Conservation (phyloP, 1,140 invertebrate species). For the Tribolium castaneum region DNA sequence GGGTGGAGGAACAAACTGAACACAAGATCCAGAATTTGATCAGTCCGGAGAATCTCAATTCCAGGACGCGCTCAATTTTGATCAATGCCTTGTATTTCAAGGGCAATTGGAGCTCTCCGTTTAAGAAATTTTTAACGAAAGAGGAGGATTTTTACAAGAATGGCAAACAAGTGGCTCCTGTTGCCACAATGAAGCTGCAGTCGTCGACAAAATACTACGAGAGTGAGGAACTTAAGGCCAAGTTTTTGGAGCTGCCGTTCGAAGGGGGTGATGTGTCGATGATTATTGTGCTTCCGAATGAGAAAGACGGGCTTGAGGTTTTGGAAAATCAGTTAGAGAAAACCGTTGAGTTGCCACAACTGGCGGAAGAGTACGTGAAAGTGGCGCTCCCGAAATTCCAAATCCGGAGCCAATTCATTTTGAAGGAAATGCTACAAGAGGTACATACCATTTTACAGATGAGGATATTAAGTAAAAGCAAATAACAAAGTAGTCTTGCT, state of each 20-base stretch:
- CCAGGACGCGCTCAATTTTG: conserved; percentile 74
- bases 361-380: conserved; percentile 55
- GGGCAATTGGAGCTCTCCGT: conserved; percentile 74
- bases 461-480: too few species aligned
- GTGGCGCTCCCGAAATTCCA: conserved; percentile 61
- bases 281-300: conserved; percentile 74
- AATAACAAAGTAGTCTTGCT: too few species aligned
- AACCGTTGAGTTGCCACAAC: conserved; percentile 51
- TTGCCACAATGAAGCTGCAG: conserved; percentile 74
- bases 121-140: conserved; percentile 64
- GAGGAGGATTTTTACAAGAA: conserved; percentile 65
- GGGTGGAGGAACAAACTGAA: conserved; percentile 79
- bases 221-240: conserved; percentile 58
- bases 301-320: conserved; percentile 68
- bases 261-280: conserved; percentile 70
- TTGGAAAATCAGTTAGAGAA: conserved; percentile 58
- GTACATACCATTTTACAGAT: too few species aligned
- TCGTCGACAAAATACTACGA: background rate
- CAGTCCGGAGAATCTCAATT: conserved; percentile 66
- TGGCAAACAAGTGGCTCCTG: conserved; percentile 63
- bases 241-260: conserved; percentile 71
- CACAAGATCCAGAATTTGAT: conserved; percentile 79
- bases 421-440: too few species aligned
- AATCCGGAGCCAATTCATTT: background rate
- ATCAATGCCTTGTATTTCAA: conserved; percentile 91